phyloP scores from a whole-genome alignment of 2,888 invertebrate genomes.

The Drosophila mimica region DNA sequence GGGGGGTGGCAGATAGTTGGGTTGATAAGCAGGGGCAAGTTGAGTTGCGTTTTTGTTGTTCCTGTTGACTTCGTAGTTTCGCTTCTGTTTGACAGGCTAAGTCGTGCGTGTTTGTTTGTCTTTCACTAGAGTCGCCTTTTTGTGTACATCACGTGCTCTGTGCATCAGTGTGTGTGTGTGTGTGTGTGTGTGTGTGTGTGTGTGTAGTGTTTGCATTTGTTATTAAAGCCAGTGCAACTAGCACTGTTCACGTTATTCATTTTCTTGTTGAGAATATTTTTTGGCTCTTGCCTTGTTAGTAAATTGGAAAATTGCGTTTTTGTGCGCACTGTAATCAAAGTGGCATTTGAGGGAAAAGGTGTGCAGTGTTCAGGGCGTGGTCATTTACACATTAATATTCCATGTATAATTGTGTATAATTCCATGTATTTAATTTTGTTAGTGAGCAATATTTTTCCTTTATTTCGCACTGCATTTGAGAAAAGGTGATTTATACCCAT shows the following conservation, averaged over 20 bases:
- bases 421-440: neutral
- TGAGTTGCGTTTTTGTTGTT: neutral
- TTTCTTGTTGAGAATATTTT: slow-evolving; percentile 16
- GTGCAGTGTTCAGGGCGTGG: slow-evolving; percentile 11
- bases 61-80: neutral
- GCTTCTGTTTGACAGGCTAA: slow-evolving; percentile 51
- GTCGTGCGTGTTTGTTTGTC: slow-evolving; percentile 63
- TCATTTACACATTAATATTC: slow-evolving; percentile 3
- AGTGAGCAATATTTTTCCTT: neutral
- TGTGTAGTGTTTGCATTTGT: slow-evolving; percentile 55
- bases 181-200: slow-evolving; percentile 7
- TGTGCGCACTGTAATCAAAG: slow-evolving; percentile 37
- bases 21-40: slow-evolving; percentile 5
- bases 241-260: slow-evolving; percentile 58
- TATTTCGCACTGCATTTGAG: neutral
- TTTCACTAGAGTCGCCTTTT: slow-evolving; percentile 27
- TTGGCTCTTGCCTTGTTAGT: slow-evolving; percentile 26
- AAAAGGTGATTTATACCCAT: neutral
- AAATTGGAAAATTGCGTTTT: slow-evolving; percentile 40
- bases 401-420: neutral
- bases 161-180: neutral
- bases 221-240: slow-evolving; percentile 60
- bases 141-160: slow-evolving; percentile 41
- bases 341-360: slow-evolving; percentile 27
- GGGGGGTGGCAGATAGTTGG: neutral